Percentiles rank a stretch among this genome's conserved stretches.
phyloP scores from a whole-genome alignment of 1,140 invertebrate species.

The Pseudobourletiella spinata region DNA sequence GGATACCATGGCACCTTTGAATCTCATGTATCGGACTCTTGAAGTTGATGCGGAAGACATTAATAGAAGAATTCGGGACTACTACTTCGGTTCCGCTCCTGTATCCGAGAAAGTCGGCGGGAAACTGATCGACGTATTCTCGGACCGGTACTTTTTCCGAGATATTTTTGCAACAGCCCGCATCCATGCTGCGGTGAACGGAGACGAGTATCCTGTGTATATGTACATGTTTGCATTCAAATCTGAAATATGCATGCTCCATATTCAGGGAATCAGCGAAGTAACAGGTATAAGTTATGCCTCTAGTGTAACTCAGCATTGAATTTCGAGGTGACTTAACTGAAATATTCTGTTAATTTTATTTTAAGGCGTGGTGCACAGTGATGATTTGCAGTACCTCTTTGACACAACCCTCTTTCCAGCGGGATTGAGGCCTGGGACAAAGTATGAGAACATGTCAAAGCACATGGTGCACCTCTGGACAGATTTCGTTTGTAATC shows the following conservation, averaged over 20 bases:
- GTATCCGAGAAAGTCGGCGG: background rate
- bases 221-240: too few relatives aligned
- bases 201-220: too few relatives aligned
- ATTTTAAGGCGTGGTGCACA: conserved; percentile 2
- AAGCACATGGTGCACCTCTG: conserved; percentile 13
- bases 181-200: background rate
- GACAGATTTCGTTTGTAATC: conserved; percentile 13
- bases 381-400: conserved; percentile 21
- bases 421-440: conserved; percentile 2
- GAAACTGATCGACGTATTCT: background rate
- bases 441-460: background rate
- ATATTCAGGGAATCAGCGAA: too few relatives aligned
- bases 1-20: background rate
- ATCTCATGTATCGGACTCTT: background rate
- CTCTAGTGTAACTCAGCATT: too few relatives aligned
- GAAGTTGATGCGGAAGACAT: background rate
- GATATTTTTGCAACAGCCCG: background rate
- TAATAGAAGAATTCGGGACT: background rate
- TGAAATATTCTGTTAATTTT: background rate
- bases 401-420: conserved; percentile 8
- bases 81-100: background rate
- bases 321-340: too few relatives aligned
- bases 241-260: too few relatives aligned
- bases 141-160: background rate
- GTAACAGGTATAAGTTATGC: too few relatives aligned